Evolutionary conservation across 2,888 invertebrate species (phyloP).

Genomic region (Bombyx huttoni): DNA sequence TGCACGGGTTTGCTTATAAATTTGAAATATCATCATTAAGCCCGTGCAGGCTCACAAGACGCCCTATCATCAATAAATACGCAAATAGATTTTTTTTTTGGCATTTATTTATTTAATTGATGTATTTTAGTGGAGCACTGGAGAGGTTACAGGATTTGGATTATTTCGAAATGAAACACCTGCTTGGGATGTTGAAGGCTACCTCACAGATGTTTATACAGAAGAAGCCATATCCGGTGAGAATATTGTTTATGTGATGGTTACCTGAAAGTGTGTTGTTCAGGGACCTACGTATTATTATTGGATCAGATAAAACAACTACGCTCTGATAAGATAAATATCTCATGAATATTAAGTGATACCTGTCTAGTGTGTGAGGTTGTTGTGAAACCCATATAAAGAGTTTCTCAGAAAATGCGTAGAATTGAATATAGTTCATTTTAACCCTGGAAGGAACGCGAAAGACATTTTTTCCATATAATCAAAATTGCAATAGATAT

Average conservation of each 20-base stretch:
- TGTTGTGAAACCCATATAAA: background rate
- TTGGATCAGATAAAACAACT: background rate
- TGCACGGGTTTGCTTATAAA: background rate
- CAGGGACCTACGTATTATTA: background rate
- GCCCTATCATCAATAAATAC: no score
- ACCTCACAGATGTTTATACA: constrained; percentile 81
- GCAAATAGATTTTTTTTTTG: no score
- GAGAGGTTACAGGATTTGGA: constrained; percentile 57
- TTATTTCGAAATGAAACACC: constrained; percentile 62
- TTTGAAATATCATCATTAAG: no score
- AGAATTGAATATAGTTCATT: no score
- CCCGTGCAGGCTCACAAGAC: no score
- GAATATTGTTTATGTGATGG: constrained; percentile 6
- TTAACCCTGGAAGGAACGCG: no score
- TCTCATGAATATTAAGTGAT: background rate
- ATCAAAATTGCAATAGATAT: no score
- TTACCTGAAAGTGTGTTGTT: background rate
- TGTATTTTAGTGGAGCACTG: constrained; percentile 28
- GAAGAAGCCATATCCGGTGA: constrained; percentile 72
- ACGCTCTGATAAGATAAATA: background rate
- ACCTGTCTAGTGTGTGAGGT: background rate
- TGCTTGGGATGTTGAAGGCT: constrained; percentile 73
- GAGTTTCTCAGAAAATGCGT: background rate
- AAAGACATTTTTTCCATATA: no score
- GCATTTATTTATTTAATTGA: background rate